Base-by-base conservation (phyloP, 1,140 invertebrate species). In the Scylla paramamosain region DNA sequence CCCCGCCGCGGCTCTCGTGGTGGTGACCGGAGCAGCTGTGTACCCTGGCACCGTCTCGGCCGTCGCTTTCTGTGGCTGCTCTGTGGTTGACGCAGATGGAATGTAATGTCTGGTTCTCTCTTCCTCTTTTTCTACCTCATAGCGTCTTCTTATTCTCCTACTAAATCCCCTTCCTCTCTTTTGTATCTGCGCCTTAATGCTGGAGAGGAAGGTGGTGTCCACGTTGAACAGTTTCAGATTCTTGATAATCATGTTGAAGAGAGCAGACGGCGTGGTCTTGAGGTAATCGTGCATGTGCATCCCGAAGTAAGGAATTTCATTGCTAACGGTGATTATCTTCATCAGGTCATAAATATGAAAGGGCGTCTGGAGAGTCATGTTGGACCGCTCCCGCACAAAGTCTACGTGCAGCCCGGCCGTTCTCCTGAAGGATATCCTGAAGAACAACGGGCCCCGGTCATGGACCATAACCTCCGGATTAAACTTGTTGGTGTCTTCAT, bases 211-310 rank as follows among this genome's bases (percentile, higher is more conserved):
- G 14, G 93, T 89, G 20, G 96, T 96, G 92, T 95, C 94, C 31
- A 96, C 95, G 39, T 95, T 96, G 86, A 95, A 96, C 87, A 95
- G 95, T 31, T 95, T 94, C 31, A 96, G 93, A 20, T 94, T 95
- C 39, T 96, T 91, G 14, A 96, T 95, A 20, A 96, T 93, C 67
- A 96, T 95, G 46, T 82, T 95, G 28, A 96, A 87, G 16, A 96
- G 91, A 4, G 95, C 91, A 10, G 93, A 95, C 16, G 96, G 96
- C n/a, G 95, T 96, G 29, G 96, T 96, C 48, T 95, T 77, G 89
- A 95, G 90, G 83, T 93, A 95, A 32, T 96, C 96, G 92, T 96
- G 94, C 95, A 96, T 96, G 87, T 96, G 95, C 67, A 96, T 95
- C 4, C 95, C 95, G 88, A 96, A 96, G 87, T 95, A 95, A 6